phyloP scores from a whole-genome alignment of 2,113 vertebrate genomes.

The Bubalus kerabau region DNA sequence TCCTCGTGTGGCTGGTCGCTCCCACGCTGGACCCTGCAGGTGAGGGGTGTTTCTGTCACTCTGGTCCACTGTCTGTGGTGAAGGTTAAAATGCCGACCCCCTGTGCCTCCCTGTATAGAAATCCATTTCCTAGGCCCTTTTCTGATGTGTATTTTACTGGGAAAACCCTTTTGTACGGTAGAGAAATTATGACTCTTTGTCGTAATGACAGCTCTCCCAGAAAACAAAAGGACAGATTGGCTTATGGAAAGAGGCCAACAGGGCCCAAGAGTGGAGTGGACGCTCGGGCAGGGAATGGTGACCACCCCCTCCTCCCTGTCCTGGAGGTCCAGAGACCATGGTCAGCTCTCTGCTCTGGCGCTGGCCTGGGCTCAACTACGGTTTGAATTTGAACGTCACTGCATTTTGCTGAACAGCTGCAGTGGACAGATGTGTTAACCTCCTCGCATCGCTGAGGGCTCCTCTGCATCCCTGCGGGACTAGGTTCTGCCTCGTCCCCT shows the following conservation, averaged over 20 bases:
- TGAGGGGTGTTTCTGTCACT: fast-evolving
- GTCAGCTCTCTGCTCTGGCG: background rate
- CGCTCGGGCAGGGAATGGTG: background rate
- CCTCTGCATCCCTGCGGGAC: background rate
- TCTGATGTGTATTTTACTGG: background rate
- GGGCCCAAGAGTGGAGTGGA: fast-evolving
- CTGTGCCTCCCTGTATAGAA: background rate
- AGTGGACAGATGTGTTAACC: fast-evolving
- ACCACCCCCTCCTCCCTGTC: background rate
- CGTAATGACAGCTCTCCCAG: background rate
- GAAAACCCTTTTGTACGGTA: background rate
- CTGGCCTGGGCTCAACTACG: background rate
- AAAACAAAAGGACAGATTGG: background rate
- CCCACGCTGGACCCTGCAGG: fast-evolving
- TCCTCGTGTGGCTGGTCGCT: background rate
- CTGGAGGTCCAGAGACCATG: background rate
- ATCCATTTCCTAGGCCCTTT: background rate
- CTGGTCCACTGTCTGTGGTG: too few relatives aligned
- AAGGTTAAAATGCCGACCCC: background rate
- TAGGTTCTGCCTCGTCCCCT: background rate
- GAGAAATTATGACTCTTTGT: background rate
- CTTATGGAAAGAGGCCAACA: background rate
- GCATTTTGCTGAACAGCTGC: background rate
- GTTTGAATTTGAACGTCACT: background rate
- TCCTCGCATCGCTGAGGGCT: fast-evolving